A percentile compares a stretch with the other conserved stretches of the same genome.
phyloP scores from a whole-genome alignment of 2,797 vertebrate species.

The Semaprochilodus insignis region DNA sequence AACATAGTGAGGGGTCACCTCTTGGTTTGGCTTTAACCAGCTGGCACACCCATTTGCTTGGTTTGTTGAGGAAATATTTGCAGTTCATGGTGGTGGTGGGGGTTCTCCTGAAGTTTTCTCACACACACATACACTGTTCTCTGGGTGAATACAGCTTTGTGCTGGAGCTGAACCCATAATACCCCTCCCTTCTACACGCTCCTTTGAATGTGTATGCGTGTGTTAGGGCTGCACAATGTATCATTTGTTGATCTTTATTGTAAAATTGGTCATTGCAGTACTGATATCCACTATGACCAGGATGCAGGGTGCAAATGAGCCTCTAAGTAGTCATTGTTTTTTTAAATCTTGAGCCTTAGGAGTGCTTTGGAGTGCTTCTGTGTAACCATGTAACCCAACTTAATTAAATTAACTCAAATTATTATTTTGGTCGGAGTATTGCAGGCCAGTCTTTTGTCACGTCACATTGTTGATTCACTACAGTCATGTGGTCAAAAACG shows the following conservation, averaged over 20 bases:
- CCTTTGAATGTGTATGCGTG: constrained; percentile 9
- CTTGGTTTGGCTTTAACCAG: not conserved
- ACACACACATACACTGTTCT: constrained; percentile 28
- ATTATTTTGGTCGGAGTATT: too few species aligned
- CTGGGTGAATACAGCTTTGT: constrained; percentile 38
- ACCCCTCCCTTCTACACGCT: constrained; percentile 15
- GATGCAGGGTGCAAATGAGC: too few species aligned
- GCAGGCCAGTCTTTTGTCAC: too few species aligned
- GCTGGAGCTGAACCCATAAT: not conserved
- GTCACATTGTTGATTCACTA: too few species aligned
- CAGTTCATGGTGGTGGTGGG: not conserved
- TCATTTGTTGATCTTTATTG: not conserved
- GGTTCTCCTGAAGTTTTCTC: constrained; percentile 40
- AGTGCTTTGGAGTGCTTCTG: too few species aligned
- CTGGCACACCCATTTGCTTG: not conserved
- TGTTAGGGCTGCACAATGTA: not conserved
- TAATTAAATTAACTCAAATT: too few species aligned
- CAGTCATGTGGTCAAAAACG: too few species aligned
- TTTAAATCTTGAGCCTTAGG: too few species aligned
- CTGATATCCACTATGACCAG: not conserved
- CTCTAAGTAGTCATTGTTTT: too few species aligned
- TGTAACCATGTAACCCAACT: too few species aligned
- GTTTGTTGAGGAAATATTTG: constrained; percentile 34
- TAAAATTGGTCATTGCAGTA: not conserved
- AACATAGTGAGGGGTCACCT: not conserved